phyloP scores from a whole-genome alignment of 2,888 invertebrate species.

The Perithous albicinctus region DNA sequence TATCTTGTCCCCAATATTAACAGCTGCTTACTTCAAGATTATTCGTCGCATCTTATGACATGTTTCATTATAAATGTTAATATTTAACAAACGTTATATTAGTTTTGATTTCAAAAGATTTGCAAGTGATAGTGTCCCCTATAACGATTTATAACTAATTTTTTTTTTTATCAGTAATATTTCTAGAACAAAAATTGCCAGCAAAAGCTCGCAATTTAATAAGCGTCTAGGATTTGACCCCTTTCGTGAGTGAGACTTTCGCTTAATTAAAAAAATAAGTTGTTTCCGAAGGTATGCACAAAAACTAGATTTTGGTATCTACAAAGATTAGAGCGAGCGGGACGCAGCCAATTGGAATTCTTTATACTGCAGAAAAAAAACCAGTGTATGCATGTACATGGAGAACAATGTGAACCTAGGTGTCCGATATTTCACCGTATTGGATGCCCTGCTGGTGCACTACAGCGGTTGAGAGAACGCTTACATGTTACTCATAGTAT shows the following conservation, averaged over 20 bases:
- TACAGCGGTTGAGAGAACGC: background rate
- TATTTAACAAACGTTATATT: background rate
- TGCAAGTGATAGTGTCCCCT: background rate
- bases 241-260: background rate
- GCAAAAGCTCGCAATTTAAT: background rate
- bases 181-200: background rate
- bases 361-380: background rate
- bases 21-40: background rate
- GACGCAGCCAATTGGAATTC: background rate
- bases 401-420: constrained; percentile 1
- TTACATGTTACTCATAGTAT: background rate
- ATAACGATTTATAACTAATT: background rate
- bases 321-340: background rate
- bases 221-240: background rate
- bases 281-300: background rate
- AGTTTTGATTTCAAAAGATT: background rate
- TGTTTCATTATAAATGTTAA: background rate
- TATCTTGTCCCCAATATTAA: background rate
- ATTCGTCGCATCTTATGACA: background rate
- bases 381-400: background rate
- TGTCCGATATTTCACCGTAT: background rate
- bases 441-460: too few relatives aligned
- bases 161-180: background rate
- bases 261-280: constrained; percentile 17
- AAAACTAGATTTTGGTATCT: constrained; percentile 6